Evolutionary conservation across 2,797 vertebrate genomes (phyloP), one percentile per base, ranked within the genome.

Genomic region (Leucoraja ocellata): DNA sequence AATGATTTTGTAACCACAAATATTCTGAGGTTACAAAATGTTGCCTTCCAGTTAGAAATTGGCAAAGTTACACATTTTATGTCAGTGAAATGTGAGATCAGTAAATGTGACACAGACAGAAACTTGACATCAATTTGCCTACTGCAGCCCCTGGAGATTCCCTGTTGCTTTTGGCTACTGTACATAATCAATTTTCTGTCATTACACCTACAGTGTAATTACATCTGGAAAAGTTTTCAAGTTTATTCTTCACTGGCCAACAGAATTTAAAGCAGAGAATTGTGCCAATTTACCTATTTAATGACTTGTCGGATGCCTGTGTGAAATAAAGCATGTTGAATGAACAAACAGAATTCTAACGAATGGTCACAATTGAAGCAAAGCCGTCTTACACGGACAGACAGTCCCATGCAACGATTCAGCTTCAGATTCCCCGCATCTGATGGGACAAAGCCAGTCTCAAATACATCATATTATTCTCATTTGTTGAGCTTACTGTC

Each of bases 141-240:
- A 32, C 84, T 88, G n/a, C 16, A 7, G 28, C 14, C 28, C 83
- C 32, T 18, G 61, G 65, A 16, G 84, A 46, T 32, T 86, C 63
- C n/a, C 25, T 6, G 58, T 58, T 61, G 61, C 58, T 36, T 68
- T 36, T 10, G 16, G n/a, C 61, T 36, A n/a, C 16, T 63, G 28
- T 86, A 63, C 61, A 36, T 68, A 68, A 36, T 88, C 63, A 88
- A 65, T 86, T 86, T 88, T 88, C 84, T 21, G 6, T 68, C 84
- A 36, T 65, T 68, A 8, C 7, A n/a, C 28, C 14, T 36, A 16
- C 18, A 65, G 21, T 0, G 32, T 32, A 32, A 32, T 32, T 32
- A 32, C 32, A 32, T 68, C 61, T 16, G n/a, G 16, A 36, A 23
- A 36, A 68, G 32, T 88, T 13, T n/a, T 86, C n/a, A 68, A 9